Percentiles rank a stretch among this genome's conserved stretches.
Conservation (phyloP, 2,888 invertebrate species). For the Sarcophaga carnaria region DNA sequence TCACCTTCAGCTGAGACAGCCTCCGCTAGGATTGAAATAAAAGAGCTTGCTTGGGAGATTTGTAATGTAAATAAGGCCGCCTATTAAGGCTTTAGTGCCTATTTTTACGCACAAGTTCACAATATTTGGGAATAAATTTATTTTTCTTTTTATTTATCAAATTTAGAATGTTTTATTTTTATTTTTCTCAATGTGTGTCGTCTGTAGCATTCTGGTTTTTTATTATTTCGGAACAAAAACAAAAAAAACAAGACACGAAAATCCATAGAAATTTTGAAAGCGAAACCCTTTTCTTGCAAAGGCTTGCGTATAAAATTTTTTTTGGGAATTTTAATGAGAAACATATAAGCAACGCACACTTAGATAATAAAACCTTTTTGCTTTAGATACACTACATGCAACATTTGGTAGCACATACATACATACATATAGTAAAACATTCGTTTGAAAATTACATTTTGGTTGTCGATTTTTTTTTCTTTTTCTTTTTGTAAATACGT, state of each 20-base stretch:
- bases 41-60: too few relatives aligned
- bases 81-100: neutral
- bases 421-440: constrained; percentile 33
- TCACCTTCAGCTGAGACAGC: too few relatives aligned
- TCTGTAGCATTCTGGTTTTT: neutral
- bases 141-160: neutral
- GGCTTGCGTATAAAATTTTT: constrained; percentile 29
- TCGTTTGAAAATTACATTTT: constrained; percentile 68
- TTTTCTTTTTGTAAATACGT: constrained; percentile 51
- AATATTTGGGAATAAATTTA: neutral
- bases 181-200: neutral
- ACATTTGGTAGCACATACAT: constrained; percentile 20
- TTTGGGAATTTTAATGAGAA: constrained; percentile 66
- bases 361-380: neutral
- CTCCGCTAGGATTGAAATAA: too few relatives aligned
- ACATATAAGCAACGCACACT: constrained; percentile 33
- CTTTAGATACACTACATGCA: neutral
- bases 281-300: constrained; percentile 41
- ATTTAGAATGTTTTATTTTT: neutral
- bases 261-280: constrained; percentile 36
- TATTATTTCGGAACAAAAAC: neutral
- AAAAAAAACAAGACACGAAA: neutral
- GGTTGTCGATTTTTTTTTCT: constrained; percentile 27
- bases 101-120: too few relatives aligned
- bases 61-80: neutral